Conservation (phyloP, 2,113 vertebrate genomes). For the Pituophis catenifer region DNA sequence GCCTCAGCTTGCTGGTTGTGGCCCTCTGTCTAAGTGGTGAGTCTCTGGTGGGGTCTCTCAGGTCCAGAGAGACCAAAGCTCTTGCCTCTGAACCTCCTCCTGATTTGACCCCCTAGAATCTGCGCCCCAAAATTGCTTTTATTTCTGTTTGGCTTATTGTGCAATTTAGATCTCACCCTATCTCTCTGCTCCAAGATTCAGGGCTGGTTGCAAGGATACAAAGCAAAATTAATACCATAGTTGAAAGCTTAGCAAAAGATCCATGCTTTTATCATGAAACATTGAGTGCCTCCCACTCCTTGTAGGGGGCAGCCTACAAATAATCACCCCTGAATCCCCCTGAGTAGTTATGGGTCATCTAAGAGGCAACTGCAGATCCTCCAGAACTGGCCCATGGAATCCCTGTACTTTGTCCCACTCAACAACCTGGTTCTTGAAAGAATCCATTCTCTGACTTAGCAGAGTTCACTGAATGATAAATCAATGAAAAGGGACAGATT, state of each 20-base stretch:
- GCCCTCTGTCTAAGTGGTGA: background rate
- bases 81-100: background rate
- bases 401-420: too few species aligned
- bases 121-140: background rate
- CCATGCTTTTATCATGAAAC: background rate
- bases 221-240: background rate
- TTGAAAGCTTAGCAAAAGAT: background rate
- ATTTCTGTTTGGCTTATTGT: background rate
- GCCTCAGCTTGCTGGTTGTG: background rate
- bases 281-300: background rate
- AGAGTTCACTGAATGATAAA: too few species aligned
- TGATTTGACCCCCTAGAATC: too few species aligned
- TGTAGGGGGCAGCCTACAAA: too few species aligned
- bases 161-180: background rate
- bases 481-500: too few species aligned
- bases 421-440: too few species aligned
- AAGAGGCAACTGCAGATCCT: too few species aligned
- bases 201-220: background rate
- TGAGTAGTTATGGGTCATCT: too few species aligned
- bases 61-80: background rate
- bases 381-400: too few species aligned
- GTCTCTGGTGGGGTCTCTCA: background rate
- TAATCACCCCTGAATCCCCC: too few species aligned
- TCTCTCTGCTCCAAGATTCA: background rate
- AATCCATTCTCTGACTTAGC: too few species aligned